Evolutionary conservation across 92 coral and sea anemone genomes (phyloP).

Genomic region (Metridium senile): DNA sequence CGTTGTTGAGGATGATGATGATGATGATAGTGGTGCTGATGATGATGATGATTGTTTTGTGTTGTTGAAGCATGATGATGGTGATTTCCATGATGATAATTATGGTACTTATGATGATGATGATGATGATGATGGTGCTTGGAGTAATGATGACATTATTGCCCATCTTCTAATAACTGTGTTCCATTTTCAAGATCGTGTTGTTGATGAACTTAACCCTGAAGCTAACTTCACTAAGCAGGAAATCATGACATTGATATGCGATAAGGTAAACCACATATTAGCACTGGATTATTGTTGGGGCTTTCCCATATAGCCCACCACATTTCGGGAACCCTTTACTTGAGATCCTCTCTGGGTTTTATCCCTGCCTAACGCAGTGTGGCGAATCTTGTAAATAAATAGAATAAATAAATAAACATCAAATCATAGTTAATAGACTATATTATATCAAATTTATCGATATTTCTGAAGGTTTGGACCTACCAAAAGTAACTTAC

Average conservation of each 20-base stretch:
- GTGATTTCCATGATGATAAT: neutral
- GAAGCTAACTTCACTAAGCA: slow-evolving; percentile 95
- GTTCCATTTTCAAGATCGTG: too few species aligned
- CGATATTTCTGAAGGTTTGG: too few species aligned
- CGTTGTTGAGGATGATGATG: neutral
- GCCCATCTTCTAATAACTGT: too few species aligned
- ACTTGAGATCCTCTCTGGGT: too few species aligned
- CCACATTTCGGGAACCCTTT: too few species aligned
- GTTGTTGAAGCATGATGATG: neutral
- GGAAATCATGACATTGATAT: slow-evolving; percentile 90
- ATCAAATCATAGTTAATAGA: too few species aligned
- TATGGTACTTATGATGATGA: neutral
- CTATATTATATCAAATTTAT: too few species aligned
- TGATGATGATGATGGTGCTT: neutral
- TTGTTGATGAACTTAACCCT: slow-evolving; percentile 96
- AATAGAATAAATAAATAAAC: too few species aligned
- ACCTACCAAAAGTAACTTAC: too few species aligned
- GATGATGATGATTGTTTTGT: neutral
- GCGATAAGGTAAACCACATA: slow-evolving; percentile 67
- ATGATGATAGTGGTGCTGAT: neutral
- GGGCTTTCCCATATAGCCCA: neutral
- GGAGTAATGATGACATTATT: neutral
- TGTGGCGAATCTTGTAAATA: too few species aligned
- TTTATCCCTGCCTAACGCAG: too few species aligned
- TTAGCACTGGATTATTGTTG: neutral